These are phyloP conservation scores for Acleris cristana DNA, from an alignment of 2,888 invertebrate species.

Conservation along the genomic window DNA sequence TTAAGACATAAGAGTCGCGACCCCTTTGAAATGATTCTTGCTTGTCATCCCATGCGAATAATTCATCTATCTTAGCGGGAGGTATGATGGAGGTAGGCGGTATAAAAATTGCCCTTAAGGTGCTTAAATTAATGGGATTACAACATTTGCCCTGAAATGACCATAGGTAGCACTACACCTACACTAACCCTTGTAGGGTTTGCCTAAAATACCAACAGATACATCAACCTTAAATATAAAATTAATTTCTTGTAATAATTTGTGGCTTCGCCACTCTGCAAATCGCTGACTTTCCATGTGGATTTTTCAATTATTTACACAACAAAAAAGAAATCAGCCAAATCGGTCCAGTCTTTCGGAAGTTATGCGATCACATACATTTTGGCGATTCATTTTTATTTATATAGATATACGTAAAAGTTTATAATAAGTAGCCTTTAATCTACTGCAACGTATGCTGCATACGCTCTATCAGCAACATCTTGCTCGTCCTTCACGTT, in stretches of 20 bases:
- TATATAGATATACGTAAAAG: neutral
- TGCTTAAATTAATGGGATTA: slow-evolving; percentile 17
- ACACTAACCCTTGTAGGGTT: too few species aligned
- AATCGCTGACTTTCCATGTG: too few species aligned
- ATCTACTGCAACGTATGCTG: neutral
- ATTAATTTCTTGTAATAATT: too few species aligned
- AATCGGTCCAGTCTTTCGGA: too few species aligned
- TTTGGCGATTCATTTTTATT: too few species aligned
- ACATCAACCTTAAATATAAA: neutral
- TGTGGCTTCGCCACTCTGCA: too few species aligned
- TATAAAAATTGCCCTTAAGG: slow-evolving; percentile 14
- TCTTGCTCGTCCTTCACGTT: slow-evolving; percentile 45
- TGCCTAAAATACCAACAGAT: neutral
- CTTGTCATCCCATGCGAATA: neutral
- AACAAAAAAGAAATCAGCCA: too few species aligned
- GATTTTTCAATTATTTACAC: too few species aligned
- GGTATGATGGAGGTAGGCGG: neutral
- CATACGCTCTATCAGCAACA: slow-evolving; percentile 40
- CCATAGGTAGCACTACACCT: slow-evolving; percentile 7
- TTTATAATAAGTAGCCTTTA: neutral
- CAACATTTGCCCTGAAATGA: slow-evolving; percentile 7
- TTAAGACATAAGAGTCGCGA: neutral
- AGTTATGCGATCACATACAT: too few species aligned
- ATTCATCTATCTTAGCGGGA: neutral
- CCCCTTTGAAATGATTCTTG: neutral